These are phyloP conservation scores for Zaprionus inermis DNA, from an alignment of 1,140 invertebrate species.

Conservation along the genomic window DNA sequence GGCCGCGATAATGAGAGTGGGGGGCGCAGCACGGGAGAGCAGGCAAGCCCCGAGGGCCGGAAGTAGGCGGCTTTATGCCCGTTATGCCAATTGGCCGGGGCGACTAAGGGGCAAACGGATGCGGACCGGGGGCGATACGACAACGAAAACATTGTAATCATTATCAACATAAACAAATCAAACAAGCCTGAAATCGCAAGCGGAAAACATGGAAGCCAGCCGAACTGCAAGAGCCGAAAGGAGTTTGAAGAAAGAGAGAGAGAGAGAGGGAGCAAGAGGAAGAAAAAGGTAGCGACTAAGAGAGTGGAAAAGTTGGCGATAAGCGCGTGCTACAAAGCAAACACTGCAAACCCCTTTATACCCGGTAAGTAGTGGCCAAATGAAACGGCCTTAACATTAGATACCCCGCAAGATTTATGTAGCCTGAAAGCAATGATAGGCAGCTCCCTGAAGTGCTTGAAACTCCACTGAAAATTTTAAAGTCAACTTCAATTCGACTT, in stretches of 20 bases:
- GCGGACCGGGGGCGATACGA: background rate
- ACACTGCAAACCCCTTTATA: background rate
- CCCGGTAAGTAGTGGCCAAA: background rate
- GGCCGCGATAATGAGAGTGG: constrained; percentile 67
- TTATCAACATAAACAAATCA: constrained; percentile 80
- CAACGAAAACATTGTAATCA: constrained; percentile 73
- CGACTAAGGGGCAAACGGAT: background rate
- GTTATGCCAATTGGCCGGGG: constrained; percentile 9
- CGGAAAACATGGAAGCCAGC: constrained; percentile 14
- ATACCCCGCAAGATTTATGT: too few species aligned
- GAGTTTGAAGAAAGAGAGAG: background rate
- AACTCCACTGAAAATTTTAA: too few species aligned
- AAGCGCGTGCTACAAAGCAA: constrained; percentile 19
- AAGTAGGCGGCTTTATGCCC: constrained; percentile 4
- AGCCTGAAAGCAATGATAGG: too few species aligned
- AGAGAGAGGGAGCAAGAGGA: background rate
- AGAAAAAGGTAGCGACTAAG: background rate
- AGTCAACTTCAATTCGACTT: too few species aligned
- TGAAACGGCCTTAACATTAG: background rate
- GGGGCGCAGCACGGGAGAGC: background rate
- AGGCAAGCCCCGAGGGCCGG: background rate
- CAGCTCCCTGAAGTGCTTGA: too few species aligned
- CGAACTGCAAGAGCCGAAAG: constrained; percentile 13
- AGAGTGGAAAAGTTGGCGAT: constrained; percentile 3
- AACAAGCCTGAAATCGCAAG: constrained; percentile 42